Base-by-base conservation (phyloP, 2,797 vertebrate species). In the Mus caroli region DNA sequence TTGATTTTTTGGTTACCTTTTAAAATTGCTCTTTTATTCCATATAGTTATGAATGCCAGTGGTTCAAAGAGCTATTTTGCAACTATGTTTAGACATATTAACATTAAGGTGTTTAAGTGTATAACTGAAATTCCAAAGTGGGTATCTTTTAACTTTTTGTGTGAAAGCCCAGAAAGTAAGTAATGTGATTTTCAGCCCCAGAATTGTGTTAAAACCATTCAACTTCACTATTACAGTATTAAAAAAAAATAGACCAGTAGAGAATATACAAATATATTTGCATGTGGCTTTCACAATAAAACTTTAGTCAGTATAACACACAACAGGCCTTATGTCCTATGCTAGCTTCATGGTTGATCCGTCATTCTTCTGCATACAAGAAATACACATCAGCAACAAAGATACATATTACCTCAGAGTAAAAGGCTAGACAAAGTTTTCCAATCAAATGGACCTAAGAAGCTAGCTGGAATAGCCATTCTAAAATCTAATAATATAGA, bases 11-110 rank as follows among this genome's bases (percentile, higher is more conserved):
- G 2, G 24, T 76, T 37, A 69, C 19, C 3, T 85, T 92, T 64
- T 40, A 46, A 94, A 69, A 88, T 78, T 52, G 69, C 8, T 62
- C n/a, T 95, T 96, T 94, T 91, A n/a, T 89, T 73, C 58, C 22
- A 26, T 56, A 78, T 5, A 22, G 60, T 90, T 76, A 64, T 82
- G 26, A 92, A 88, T 79, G 13, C 46, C 64, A 0, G 60, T 64
- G 80, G 15, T 40, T 77, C 34, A 76, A 76, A 86, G 50, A 73
- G 10, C 37, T 37, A 52, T 67, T 73, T 58, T 84, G 2, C 34
- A 92, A 4, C 5, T 71, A 56, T 95, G 19, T 62, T 71, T 79
- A 37, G 91, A 64, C 4, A 83, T 26, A 88, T 54, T 93, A 92
- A 26, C 73, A 60, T 60, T 85, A 96, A 90, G 52, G 17, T 58